Conservation (phyloP, 2,797 vertebrate genomes). For the Anas bahamensis region DNA sequence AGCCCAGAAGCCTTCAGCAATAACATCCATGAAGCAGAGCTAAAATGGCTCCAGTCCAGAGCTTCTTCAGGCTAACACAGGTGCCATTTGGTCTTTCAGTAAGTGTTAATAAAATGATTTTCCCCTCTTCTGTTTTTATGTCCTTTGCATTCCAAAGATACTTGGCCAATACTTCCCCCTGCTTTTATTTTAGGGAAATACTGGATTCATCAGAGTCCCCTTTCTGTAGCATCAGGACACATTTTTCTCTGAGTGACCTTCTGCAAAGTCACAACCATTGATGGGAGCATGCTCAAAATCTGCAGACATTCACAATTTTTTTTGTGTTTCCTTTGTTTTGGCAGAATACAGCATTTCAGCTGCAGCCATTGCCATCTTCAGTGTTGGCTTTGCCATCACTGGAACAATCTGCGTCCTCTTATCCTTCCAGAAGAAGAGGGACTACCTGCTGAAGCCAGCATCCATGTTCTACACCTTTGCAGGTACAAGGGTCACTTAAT, state of each 20-base stretch:
- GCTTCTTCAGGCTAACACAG: background rate
- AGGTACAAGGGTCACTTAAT: slow-evolving; percentile 75
- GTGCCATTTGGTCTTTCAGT: background rate
- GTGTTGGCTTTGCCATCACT: slow-evolving; percentile 87
- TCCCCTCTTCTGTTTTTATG: background rate
- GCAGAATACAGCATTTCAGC: slow-evolving; percentile 97
- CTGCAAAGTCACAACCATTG: background rate
- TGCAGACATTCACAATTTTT: background rate
- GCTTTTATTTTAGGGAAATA: background rate
- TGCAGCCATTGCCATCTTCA: slow-evolving; percentile 94
- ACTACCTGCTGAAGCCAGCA: slow-evolving; percentile 93
- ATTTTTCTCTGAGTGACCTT: background rate
- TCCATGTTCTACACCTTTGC: slow-evolving; percentile 95
- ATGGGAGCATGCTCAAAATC: fast-evolving
- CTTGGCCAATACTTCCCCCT: fast-evolving
- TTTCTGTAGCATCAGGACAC: fast-evolving
- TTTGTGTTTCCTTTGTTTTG: background rate
- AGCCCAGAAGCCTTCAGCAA: background rate
- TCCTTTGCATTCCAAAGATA: background rate
- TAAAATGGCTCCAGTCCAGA: fast-evolving
- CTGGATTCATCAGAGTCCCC: background rate
- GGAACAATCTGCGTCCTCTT: slow-evolving; percentile 87
- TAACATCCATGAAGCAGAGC: fast-evolving
- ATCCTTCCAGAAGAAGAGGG: slow-evolving; percentile 88
- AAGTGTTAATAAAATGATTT: fast-evolving